Evolutionary conservation across 2,888 invertebrate genomes (phyloP), one percentile per base, ranked within the genome.

Genomic region (Platynereis dumerilii): DNA sequence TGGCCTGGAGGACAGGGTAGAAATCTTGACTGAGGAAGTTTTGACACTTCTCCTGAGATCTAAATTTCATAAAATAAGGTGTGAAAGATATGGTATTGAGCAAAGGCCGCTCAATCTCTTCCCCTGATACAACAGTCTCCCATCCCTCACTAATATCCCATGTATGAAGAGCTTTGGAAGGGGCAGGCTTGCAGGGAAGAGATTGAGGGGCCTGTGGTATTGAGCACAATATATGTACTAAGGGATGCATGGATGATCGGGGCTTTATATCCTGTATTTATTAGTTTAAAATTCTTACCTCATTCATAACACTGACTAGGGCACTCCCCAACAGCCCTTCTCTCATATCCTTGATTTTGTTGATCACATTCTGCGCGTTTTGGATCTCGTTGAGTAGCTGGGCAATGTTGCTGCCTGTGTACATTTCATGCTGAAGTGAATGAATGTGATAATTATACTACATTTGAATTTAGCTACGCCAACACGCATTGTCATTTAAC

Each of bases 301-400:
- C 82, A 71, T 83, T 82, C 76, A 80, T 78, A 55, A 84, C 81
- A 63, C 78, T 81, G 67, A 84, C 79, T 2, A 83, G 72, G 22
- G 83, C 82, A 69, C 77, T 82, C 44, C 83, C 84, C 74, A 84
- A 78, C 77, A 83, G 78, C 29, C 84, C 84, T 60, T 81, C 74
- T 52, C 81, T 74, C 82, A 84, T 83, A 57, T 83, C 82, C 65
- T 81, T 81, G 57, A 84, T 84, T 66, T 82, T 82, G 68, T 79
- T 81, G 64, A 84, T 78, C 58, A 83, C 75, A 59, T 82, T 81
- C 74, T 84, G 82, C 1, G 80, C 77, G 54, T 75, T 78, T 69
- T 80, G 77, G 34, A 84, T 80, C 72, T 84, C 84, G 58, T 76
- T 75, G 69, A 84, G 63, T 55, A 84, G 66, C n/a, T 77, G 59